Evolutionary conservation across 2,797 vertebrate species (phyloP), one percentile per base, ranked within the genome.

Genomic region (Manis pentadactyla): DNA sequence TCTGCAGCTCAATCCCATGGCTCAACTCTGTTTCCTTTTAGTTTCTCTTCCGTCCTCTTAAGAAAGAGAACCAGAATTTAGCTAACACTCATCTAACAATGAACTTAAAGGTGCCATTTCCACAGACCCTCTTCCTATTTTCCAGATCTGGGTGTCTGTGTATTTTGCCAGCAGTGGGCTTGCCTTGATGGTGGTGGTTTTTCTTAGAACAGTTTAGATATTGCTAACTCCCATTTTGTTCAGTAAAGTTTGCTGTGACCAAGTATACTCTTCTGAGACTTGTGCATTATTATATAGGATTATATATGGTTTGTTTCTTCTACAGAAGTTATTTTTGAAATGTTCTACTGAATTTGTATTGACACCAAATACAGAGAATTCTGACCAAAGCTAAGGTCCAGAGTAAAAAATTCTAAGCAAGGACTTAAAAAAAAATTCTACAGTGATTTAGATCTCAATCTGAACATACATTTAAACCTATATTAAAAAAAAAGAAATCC

Each of bases 331-430:
- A 88, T 64, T 82, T 82, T 84, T 19, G 27, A 82, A 27, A 81
- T 59, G 18, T 2, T 14, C 15, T 77, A 10, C 39, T 61, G 31
- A 94, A 75, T 81, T 90, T 96, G n/a, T 68, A 81, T 27, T 68
- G 46, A 66, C 77, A 53, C 1, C 59, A 46, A 87, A 93, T 79
- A 37, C 4, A 77, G 55, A 84, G 69, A 79, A 53, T 93, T 90
- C 51, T 63, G 53, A 78, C 53, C 64, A 51, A 87, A 93, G 75
- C 11, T 91, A 91, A 74, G 2, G 4, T 55, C 29, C 61, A 25
- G 23, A 59, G 51, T 83, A 86, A 88, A 87, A 77, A 96, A n/a
- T 93, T 95, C 31, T 88, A 55, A 84, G 37, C 63, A 92, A 55
- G 37, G 1, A 42, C 68, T 27, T 14, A 68, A 31, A 71, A 51